Evolutionary conservation across 2,113 vertebrate species (phyloP), one percentile per base, ranked within the genome.

Genomic region (Orycteropus afer): DNA sequence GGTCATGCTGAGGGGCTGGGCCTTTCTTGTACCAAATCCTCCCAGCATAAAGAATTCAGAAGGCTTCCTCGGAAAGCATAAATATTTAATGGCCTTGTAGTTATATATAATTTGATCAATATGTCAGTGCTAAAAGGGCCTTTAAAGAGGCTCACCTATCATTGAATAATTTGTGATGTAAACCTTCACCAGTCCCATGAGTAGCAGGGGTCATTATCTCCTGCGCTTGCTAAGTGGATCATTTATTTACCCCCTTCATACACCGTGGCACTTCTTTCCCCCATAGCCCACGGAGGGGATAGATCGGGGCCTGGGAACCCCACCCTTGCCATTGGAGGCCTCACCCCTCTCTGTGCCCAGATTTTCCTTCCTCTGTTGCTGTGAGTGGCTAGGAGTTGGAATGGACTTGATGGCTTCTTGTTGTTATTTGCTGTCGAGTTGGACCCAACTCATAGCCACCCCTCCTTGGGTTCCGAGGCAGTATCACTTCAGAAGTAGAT

Each of bases 1-100:
- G 95, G 94, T 97, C 92, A 74, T 0, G 3, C 2, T 2, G 63
- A 83, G 88, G 86, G 57, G 49, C 57, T 65, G 65, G 79, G 57
- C n/a, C 91, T 95, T 25, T 57, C 95, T 37, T 7, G 4, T 2
- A 2, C 34, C 0, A 1, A 51, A 85, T 4, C 87, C 96, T 96
- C 3, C 14, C 37, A 0, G 65, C 73, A 3, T 96, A 95, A 96
- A 49, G n/a, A 79, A 90, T 89, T 96, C 95, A 1, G 29, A 23
- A 81, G 95, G 91, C 91, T 93, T 96, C 96, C 94, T 96, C 73
- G 2, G 96, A 53, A 85, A 97, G 80, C 25, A 82, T 98, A 94
- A 97, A 98, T 98, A 95, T 96, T 98, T 97, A 87, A 98, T 97
- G 95, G 88, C 61, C 40, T 96, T 93, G 95, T 95, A 95, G 94